Evolutionary conservation across 2,888 invertebrate genomes (phyloP).

Genomic region (Drosophila antonietae): DNA sequence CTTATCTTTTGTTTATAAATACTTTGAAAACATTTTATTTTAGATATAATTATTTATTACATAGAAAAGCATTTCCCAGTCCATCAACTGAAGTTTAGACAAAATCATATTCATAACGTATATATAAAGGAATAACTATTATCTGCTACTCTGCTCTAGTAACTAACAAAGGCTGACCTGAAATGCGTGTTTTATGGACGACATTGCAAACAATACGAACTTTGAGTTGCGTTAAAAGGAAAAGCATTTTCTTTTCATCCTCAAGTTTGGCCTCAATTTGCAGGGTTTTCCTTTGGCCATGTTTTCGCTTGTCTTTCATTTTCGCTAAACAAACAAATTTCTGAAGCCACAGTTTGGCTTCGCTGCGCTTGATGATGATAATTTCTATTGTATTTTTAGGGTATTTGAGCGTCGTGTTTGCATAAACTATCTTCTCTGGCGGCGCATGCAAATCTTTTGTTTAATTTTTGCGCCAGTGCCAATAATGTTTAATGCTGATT

Average conservation of each 20-base stretch:
- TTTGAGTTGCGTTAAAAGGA: neutral
- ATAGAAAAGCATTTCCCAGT: neutral
- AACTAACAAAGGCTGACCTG: constrained; percentile 4
- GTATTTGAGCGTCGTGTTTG: constrained; percentile 11
- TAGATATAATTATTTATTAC: no score
- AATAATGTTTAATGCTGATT: constrained; percentile 50
- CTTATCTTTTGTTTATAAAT: neutral
- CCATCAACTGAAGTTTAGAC: neutral
- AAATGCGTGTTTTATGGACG: neutral
- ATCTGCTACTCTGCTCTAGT: constrained; percentile 1
- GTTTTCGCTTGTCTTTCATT: neutral
- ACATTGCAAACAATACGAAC: constrained; percentile 1
- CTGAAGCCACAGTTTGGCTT: no score
- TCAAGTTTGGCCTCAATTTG: constrained; percentile 8
- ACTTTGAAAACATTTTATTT: neutral
- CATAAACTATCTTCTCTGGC: neutral
- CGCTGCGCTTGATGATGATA: neutral
- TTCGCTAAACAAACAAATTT: neutral
- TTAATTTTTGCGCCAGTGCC: constrained; percentile 22
- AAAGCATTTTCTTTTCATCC: neutral
- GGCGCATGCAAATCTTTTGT: constrained; percentile 20
- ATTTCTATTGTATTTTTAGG: constrained; percentile 4
- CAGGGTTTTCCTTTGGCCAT: neutral
- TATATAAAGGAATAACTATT: neutral
- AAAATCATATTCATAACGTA: no score